Percentiles rank a stretch among this genome's conserved stretches.
phyloP scores from a whole-genome alignment of 2,888 invertebrate genomes.

The Prenolepis imparis region DNA sequence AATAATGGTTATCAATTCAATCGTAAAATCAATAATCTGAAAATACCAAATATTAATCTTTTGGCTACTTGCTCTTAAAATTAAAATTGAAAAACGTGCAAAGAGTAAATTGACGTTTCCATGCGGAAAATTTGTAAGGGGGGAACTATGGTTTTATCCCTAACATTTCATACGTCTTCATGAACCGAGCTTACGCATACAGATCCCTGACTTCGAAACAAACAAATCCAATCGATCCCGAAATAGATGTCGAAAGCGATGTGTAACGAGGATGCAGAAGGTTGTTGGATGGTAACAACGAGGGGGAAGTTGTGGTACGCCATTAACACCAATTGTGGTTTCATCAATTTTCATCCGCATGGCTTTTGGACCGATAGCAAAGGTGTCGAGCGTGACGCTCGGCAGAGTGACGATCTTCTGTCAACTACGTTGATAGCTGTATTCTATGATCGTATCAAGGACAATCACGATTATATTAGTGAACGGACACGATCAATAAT shows the following conservation, averaged over 20 bases:
- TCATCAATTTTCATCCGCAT: constrained; percentile 80
- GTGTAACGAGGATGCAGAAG: constrained; percentile 76
- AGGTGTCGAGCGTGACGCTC: constrained; percentile 69
- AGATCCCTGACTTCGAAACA: constrained; percentile 56
- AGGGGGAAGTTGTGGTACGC: constrained; percentile 72
- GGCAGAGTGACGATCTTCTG: constrained; percentile 39
- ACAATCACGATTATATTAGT: constrained; percentile 16
- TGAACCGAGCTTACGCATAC: constrained; percentile 57
- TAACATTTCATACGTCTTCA: constrained; percentile 38
- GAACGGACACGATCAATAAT: constrained; percentile 44
- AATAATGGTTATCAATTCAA: background rate
- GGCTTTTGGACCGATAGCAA: constrained; percentile 67
- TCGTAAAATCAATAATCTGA: background rate
- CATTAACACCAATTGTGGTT: constrained; percentile 80
- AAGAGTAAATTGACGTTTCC: background rate
- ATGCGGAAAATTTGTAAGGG: background rate
- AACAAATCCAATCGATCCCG: constrained; percentile 61
- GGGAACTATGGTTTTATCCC: constrained; percentile 21
- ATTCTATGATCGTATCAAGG: constrained; percentile 35
- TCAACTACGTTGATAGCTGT: constrained; percentile 24
- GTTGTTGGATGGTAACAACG: constrained; percentile 60
- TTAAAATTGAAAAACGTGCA: background rate
- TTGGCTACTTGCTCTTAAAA: background rate
- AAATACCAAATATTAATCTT: constrained; percentile 14
- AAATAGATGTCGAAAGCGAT: constrained; percentile 62